Base-by-base conservation (phyloP, 2,888 invertebrate genomes). In the Oeneis ivallda region DNA sequence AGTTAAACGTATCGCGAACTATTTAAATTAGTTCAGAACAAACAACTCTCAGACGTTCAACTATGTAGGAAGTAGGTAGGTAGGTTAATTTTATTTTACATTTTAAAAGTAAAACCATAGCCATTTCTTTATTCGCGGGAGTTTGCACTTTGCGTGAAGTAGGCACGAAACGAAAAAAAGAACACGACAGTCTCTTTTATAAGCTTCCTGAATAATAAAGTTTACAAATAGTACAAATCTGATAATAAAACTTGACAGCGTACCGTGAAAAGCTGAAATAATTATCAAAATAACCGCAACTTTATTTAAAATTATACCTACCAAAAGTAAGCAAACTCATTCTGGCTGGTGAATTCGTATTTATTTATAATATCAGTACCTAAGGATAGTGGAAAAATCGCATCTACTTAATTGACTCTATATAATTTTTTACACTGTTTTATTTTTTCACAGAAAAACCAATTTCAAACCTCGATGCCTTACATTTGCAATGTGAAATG, bases 181-280 rank as follows among this genome's bases (percentile, higher is more conserved):
- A 56, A 3, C 9, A 62, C 34, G 54, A 54, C 63, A 69, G 59
- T 56, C 62, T 53, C 43, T 15, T 57, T 71, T 71, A 71, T 69
- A 69, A 69, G 67, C 72, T 71, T 72, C 70, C 70, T 67, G 70
- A 62, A 67, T 65, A 65, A 65, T 69, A 68, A 70, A 63, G 57
- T 62, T 57, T 26, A 68, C 68, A 68, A 71, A 67, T 62, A 62
- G 65, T 54, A n/a, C n/a, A n/a, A n/a, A n/a, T n/a, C n/a, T n/a
- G n/a, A n/a, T n/a, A 64, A 70, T 71, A 67, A 68, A 64, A 65
- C 60, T 67, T 59, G 54, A 60, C 63, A 58, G 47, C 32, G 39
- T 17, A 39, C 64, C 15, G 43, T 64, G 56, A 50, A 65, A 62
- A 43, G 57, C 53, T 67, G 49, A 66, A 67, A 49, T 49, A n/a